Conservation (phyloP, 2,797 vertebrate genomes). For the Euthynnus affinis region DNA sequence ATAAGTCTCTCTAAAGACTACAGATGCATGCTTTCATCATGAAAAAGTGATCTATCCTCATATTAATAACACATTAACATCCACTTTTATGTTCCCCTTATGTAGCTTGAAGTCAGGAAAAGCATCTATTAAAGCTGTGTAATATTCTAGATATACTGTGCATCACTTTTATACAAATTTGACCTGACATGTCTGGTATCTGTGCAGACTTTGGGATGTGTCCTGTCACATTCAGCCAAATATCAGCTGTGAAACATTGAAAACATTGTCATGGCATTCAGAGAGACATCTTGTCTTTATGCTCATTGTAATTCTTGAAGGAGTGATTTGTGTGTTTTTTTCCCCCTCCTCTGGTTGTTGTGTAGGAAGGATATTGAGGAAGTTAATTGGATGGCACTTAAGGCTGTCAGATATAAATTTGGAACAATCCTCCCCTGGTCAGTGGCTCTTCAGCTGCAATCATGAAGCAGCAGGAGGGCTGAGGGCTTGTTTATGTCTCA, state of each 20-base stretch:
- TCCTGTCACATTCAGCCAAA: not conserved
- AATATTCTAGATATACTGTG: not conserved
- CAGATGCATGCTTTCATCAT: not conserved
- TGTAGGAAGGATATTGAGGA: constrained; percentile 15
- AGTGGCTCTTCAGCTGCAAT: constrained; percentile 51
- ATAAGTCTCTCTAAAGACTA: not conserved
- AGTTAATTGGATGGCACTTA: constrained; percentile 55
- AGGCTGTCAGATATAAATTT: constrained; percentile 50
- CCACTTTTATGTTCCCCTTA: not conserved
- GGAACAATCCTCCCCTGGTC: constrained; percentile 26
- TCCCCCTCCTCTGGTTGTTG: not conserved
- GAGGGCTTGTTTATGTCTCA: not conserved
- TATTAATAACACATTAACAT: not conserved
- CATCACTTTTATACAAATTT: not conserved
- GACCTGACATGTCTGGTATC: not conserved
- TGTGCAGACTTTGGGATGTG: not conserved
- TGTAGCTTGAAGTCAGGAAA: not conserved
- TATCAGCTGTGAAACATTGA: not conserved
- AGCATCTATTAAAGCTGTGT: not conserved
- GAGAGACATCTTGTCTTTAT: not conserved
- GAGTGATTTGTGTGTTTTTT: not conserved
- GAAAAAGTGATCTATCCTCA: not conserved
- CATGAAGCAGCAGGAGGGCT: constrained; percentile 36
- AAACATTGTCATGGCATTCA: not conserved
- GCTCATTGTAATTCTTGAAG: not conserved